These are phyloP conservation scores for Speoplatyrhinus poulsoni DNA, from an alignment of 2,113 vertebrate species.

Conservation along the genomic window DNA sequence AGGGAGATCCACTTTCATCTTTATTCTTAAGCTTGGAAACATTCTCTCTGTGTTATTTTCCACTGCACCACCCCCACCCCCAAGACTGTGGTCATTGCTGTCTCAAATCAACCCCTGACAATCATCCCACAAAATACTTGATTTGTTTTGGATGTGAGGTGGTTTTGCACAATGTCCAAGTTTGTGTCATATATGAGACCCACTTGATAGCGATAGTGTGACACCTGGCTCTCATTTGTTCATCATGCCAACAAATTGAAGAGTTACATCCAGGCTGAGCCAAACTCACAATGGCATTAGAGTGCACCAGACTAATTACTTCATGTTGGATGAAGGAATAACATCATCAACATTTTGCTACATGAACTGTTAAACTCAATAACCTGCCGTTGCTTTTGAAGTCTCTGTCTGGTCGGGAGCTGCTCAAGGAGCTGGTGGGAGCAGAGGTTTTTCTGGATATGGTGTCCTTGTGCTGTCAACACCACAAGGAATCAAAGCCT, in stretches of 20 bases:
- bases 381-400: conserved; percentile 38
- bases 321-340: conserved; percentile 18
- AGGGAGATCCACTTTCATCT: conserved; percentile 50
- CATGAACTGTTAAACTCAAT: conserved; percentile 38
- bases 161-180: conserved; percentile 21
- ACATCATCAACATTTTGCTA: conserved; percentile 38
- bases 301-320: background rate
- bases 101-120: conserved; percentile 41
- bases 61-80: conserved; percentile 1
- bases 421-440: conserved; percentile 51
- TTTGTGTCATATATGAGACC: conserved; percentile 37
- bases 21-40: conserved; percentile 47
- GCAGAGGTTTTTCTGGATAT: conserved; percentile 45
- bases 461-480: conserved; percentile 68
- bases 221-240: conserved; percentile 52
- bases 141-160: conserved; percentile 56
- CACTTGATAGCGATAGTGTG: conserved; percentile 28
- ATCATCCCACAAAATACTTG: conserved; percentile 28
- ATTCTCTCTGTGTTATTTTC: conserved; percentile 44
- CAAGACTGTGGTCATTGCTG: conserved; percentile 26
- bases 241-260: conserved; percentile 32
- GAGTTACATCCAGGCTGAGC: conserved; percentile 25
- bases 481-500: conserved; percentile 56
- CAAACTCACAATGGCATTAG: conserved; percentile 29
- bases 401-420: conserved; percentile 38